phyloP scores from a whole-genome alignment of 2,797 vertebrate genomes.

The Crocidura indochinensis region DNA sequence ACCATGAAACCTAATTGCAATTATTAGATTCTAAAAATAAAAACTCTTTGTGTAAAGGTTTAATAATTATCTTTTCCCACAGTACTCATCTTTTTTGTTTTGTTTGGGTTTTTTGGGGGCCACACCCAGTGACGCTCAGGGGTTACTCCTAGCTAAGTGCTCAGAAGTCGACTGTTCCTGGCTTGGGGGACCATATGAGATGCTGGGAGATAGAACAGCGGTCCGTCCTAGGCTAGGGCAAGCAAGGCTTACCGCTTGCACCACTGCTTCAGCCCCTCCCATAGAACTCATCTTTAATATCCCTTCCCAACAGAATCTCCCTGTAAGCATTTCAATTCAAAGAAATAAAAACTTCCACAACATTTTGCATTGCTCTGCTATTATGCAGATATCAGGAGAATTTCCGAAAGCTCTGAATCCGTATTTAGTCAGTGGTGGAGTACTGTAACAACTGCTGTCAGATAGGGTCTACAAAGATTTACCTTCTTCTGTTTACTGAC shows the following conservation, averaged over 20 bases:
- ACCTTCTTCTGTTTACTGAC: neutral
- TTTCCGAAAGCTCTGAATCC: conserved; percentile 24
- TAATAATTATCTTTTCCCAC: conserved; percentile 15
- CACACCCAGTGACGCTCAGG: no score
- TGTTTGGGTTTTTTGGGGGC: no score
- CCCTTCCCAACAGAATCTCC: neutral
- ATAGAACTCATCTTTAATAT: conserved; percentile 32
- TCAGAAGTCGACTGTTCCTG: no score
- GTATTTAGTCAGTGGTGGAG: neutral
- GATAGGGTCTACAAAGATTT: neutral
- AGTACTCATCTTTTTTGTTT: conserved; percentile 8
- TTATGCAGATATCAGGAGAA: conserved; percentile 13
- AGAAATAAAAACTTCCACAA: neutral
- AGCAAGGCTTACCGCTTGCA: no score
- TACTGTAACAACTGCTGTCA: neutral
- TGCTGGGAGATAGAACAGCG: no score
- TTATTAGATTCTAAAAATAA: conserved; percentile 39
- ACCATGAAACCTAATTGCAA: neutral
- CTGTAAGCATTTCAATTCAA: conserved; percentile 6
- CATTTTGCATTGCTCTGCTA: conserved; percentile 29
- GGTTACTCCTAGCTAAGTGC: no score
- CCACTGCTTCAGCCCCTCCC: neutral
- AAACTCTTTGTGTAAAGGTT: conserved; percentile 47
- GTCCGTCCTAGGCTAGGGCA: no score
- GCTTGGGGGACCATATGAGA: no score